These are phyloP conservation scores for Bubo scandiacus DNA, from an alignment of 2,113 vertebrate species.

Conservation along the genomic window DNA sequence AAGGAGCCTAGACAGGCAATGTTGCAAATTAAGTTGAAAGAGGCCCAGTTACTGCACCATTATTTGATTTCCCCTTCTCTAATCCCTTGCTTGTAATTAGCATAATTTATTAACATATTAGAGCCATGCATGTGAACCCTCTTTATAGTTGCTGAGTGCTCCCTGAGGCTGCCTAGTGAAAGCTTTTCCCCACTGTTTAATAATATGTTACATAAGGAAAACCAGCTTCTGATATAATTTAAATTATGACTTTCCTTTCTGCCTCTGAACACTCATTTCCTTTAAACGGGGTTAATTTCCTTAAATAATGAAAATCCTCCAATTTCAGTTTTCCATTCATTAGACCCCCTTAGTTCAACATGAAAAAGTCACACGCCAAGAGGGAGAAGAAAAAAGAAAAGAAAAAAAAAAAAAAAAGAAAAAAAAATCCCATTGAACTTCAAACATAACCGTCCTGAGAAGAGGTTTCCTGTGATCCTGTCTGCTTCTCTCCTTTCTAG, in stretches of 20 bases:
- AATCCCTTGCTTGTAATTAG: slow-evolving; percentile 57
- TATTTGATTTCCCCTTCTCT: slow-evolving; percentile 60
- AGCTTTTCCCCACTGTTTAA: slow-evolving; percentile 49
- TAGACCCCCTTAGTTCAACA: slow-evolving; percentile 39
- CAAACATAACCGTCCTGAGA: not conserved
- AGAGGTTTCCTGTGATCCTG: not conserved
- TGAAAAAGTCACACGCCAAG: slow-evolving; percentile 56
- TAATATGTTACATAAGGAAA: slow-evolving; percentile 58
- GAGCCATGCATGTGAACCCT: slow-evolving; percentile 19
- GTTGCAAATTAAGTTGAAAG: slow-evolving; percentile 68
- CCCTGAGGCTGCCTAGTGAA: slow-evolving; percentile 47
- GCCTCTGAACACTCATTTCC: slow-evolving; percentile 67
- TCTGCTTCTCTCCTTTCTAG: not conserved
- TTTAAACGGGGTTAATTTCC: slow-evolving; percentile 61
- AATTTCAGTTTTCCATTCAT: slow-evolving; percentile 54
- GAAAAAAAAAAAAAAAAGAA: not conserved
- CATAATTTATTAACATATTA: slow-evolving; percentile 59
- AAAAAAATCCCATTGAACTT: slow-evolving; percentile 13
- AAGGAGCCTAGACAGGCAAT: slow-evolving; percentile 32
- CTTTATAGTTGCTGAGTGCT: slow-evolving; percentile 58
- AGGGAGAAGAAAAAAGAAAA: not conserved
- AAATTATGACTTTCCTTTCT: slow-evolving; percentile 71
- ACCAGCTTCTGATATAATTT: slow-evolving; percentile 66
- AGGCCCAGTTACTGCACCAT: slow-evolving; percentile 1
- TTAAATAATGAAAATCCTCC: slow-evolving; percentile 63